Conservation (phyloP, 2,888 invertebrate genomes). For the Invenusta paracnida region DNA sequence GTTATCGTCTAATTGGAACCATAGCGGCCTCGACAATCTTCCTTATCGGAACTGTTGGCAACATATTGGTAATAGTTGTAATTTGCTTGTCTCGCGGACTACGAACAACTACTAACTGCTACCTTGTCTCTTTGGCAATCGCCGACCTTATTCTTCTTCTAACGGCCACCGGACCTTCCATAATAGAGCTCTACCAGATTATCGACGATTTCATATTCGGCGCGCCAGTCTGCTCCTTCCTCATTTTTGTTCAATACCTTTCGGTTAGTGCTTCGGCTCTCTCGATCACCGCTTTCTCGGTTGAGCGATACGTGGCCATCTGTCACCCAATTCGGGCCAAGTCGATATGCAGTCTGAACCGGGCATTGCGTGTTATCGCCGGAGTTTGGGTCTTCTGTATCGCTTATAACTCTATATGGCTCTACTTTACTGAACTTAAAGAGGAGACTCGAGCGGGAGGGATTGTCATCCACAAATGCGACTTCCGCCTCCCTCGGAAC, state of each 20-base stretch:
- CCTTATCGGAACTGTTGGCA: constrained; percentile 64
- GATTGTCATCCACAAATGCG: constrained; percentile 57
- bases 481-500: constrained; percentile 57
- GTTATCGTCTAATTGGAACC: constrained; percentile 51
- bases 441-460: constrained; percentile 54
- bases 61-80: constrained; percentile 64
- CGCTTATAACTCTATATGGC: constrained; percentile 66
- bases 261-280: constrained; percentile 66
- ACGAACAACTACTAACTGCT: constrained; percentile 67
- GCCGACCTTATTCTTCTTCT: constrained; percentile 66
- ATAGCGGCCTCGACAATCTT: constrained; percentile 63
- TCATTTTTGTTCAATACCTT: constrained; percentile 66
- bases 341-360: constrained; percentile 65
- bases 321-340: constrained; percentile 66
- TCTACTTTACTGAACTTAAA: constrained; percentile 59
- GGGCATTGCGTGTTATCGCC: constrained; percentile 65
- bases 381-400: constrained; percentile 65
- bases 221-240: constrained; percentile 62
- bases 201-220: constrained; percentile 64
- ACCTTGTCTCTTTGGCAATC: constrained; percentile 65
- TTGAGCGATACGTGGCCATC: constrained; percentile 68
- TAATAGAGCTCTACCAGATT: constrained; percentile 62
- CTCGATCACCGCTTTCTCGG: constrained; percentile 67
- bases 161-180: constrained; percentile 62
- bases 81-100: constrained; percentile 61